A percentile compares a stretch with the other conserved stretches of the same genome.
phyloP scores from a whole-genome alignment of 2,888 invertebrate species.

The Papilio gigon region DNA sequence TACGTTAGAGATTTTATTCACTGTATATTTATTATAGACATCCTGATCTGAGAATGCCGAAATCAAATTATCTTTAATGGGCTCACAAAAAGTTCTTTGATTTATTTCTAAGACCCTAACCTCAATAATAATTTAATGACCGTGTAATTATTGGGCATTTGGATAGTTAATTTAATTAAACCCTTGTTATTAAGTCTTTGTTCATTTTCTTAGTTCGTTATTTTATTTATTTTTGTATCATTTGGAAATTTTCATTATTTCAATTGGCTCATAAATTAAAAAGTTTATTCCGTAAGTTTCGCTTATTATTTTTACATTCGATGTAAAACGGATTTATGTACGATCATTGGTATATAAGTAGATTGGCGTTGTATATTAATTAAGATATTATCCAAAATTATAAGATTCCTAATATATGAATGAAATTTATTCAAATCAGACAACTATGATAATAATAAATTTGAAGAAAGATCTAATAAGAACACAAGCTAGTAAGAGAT shows the following conservation, averaged over 20 bases:
- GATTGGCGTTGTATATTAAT: too few species aligned
- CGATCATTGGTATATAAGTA: too few species aligned
- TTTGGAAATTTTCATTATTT: neutral
- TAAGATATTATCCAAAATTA: too few species aligned
- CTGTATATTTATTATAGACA: conserved; percentile 51
- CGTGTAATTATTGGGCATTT: conserved; percentile 56
- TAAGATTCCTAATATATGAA: too few species aligned
- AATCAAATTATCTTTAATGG: conserved; percentile 75
- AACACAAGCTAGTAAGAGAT: too few species aligned
- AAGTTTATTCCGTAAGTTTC: neutral
- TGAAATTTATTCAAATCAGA: too few species aligned
- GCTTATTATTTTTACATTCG: neutral
- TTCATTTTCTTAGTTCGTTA: conserved; percentile 30
- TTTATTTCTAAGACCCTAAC: conserved; percentile 62
- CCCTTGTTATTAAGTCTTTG: conserved; percentile 46
- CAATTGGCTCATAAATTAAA: neutral
- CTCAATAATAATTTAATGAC: conserved; percentile 49
- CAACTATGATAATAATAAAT: too few species aligned
- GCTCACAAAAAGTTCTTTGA: conserved; percentile 60
- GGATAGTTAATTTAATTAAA: conserved; percentile 70
- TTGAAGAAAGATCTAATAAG: too few species aligned
- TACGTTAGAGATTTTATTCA: conserved; percentile 45
- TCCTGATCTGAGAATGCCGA: conserved; percentile 50
- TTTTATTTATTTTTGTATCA: neutral
- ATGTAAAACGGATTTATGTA: too few species aligned